These are phyloP conservation scores for Choloepus didactylus DNA, from an alignment of 2,797 vertebrate genomes.

Conservation along the genomic window DNA sequence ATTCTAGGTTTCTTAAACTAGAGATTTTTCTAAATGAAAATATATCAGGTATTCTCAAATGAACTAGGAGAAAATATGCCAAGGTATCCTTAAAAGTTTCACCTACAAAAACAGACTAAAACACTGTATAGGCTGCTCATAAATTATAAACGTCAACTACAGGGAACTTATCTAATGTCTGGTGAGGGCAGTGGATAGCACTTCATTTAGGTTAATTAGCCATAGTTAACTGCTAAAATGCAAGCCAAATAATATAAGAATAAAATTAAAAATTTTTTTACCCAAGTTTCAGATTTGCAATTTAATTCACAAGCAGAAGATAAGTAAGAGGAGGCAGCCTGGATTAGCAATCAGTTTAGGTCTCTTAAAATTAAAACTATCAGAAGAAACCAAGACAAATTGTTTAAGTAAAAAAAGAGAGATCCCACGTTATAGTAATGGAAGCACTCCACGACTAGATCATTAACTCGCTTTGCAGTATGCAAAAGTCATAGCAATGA, in stretches of 20 bases:
- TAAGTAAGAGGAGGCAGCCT: background rate
- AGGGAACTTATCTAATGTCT: constrained; percentile 71
- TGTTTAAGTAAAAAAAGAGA: constrained; percentile 44
- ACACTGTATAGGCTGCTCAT: background rate
- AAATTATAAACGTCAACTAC: constrained; percentile 59
- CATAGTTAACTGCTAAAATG: constrained; percentile 69
- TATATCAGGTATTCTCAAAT: constrained; percentile 77
- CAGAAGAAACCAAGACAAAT: constrained; percentile 35
- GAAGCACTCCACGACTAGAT: constrained; percentile 56
- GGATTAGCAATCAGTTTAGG: background rate
- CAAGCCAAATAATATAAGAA: constrained; percentile 72
- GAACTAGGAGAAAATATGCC: constrained; percentile 69
- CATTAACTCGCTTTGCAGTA: constrained; percentile 57
- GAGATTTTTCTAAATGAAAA: constrained; percentile 76
- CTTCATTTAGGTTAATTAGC: constrained; percentile 77
- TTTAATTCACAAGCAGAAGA: constrained; percentile 63
- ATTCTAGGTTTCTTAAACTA: constrained; percentile 81
- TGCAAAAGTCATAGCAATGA: constrained; percentile 54
- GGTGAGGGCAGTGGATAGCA: constrained; percentile 55
- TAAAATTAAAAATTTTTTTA: constrained; percentile 47
- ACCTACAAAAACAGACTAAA: background rate
- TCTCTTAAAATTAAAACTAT: constrained; percentile 39
- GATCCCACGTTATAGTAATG: background rate
- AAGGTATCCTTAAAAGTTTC: constrained; percentile 77
- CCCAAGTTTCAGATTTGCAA: constrained; percentile 61